Base-by-base conservation (phyloP, 2,888 invertebrate genomes). In the Dasysyrphus albostriatus region DNA sequence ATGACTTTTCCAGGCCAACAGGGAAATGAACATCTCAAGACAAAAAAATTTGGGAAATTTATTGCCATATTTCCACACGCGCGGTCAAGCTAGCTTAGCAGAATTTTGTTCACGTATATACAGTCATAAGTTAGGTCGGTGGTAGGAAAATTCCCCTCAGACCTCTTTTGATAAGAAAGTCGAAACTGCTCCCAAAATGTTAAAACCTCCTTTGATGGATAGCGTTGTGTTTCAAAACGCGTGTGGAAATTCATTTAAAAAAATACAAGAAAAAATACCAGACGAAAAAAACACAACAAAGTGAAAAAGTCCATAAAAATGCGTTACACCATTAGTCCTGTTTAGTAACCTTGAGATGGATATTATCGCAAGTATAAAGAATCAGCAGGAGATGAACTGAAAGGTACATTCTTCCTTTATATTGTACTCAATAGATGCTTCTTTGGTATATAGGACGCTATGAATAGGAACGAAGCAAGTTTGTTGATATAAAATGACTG, bases 231-330 rank as follows among this genome's bases (percentile, higher is more conserved):
- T 70, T 34, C 24, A 49, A 73, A 67, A 83, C 78, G 54, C 47
- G 78, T 69, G 44, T 29, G 44, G 59, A 74, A 83, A 74, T 73
- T 78, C 83, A 83, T 83, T 83, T 77, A 72, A 72, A 65, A 73
- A 34, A n/a, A n/a, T n/a, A n/a, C n/a, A n/a, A n/a, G n/a, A n/a
- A 58, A 58, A 10, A 10, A 1, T 24, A 2, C 2, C 24, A 39
- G 10, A 39, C 14, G 9, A 42, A 16, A 19, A 59, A 19, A 29
- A 61, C 14, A 42, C 14, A 67, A 65, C 44, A 44, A 69, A 83
- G 67, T 74, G 67, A 78, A 83, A 83, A 83, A 67, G 67, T 77
- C 67, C 47, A 58, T 69, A 73, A 79, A 72, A 79, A 54, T 78
- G 70, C 78, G 51, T 67, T 72, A 78, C 61, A 63, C 78, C 78